Conservation (phyloP, 1,140 invertebrate genomes). For the Theocolax elegans region DNA sequence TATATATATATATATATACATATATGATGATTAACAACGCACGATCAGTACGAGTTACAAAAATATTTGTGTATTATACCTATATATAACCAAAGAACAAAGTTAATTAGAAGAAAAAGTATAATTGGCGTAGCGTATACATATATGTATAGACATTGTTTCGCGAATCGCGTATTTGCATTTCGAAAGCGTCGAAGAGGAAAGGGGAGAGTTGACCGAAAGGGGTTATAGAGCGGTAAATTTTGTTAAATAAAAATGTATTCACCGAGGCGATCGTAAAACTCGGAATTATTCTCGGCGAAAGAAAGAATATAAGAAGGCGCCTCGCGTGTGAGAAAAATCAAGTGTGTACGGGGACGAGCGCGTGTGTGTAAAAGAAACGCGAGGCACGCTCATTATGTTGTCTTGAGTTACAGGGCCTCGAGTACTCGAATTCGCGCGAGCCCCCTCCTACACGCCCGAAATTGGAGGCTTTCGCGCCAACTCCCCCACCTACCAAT, state of each 20-base stretch:
- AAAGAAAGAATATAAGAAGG: slow-evolving; percentile 27
- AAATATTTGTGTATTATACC: no score
- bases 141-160: no score
- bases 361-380: slow-evolving; percentile 2
- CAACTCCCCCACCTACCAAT: slow-evolving; percentile 34
- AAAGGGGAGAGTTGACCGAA: neutral
- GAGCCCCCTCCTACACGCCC: slow-evolving; percentile 17
- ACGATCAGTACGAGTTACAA: no score
- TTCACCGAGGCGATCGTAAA: slow-evolving; percentile 32
- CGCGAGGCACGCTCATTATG: slow-evolving; percentile 49
- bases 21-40: no score
- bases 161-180: no score
- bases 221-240: neutral
- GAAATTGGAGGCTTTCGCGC: slow-evolving; percentile 44
- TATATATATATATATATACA: no score
- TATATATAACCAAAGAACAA: no score
- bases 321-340: slow-evolving; percentile 34
- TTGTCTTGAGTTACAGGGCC: slow-evolving; percentile 55
- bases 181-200: no score
- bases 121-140: no score
- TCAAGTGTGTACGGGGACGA: neutral
- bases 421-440: slow-evolving; percentile 26
- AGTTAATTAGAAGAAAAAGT: no score
- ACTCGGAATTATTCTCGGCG: slow-evolving; percentile 24
- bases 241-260: slow-evolving; percentile 25